Evolutionary conservation across 1,140 invertebrate genomes (phyloP), one percentile per base, ranked within the genome.

Genomic region (Anagrus nilaparvatae): DNA sequence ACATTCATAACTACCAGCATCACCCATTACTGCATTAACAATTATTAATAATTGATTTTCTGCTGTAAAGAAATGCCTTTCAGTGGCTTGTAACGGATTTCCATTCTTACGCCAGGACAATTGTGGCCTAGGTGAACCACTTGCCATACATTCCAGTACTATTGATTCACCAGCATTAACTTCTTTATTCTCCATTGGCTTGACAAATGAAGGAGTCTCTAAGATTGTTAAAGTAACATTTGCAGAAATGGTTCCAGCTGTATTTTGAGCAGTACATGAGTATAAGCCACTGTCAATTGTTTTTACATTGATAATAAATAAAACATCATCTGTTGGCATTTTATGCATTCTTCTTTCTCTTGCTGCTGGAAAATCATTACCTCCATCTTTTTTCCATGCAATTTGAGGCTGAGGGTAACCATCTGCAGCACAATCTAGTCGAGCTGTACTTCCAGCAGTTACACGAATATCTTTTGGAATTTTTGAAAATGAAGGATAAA

Each of bases 361-460:
- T 12, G 93, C 93, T 7, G 94, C 93, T 8, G 92, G 92, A 63
- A 98, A 97, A 62, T 94, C 85, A 60, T 87, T 86, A 1, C 84
- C 87, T n/a, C 85, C 87, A 70, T 95, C 91, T 65, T 97, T 96
- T 54, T 89, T 82, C 81, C 92, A 89, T 0, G 85, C 80, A 48
- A 95, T 90, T 63, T 90, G 79, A 23, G 93, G 93, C 18, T 72
- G 65, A 0, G 93, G 93, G 51, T 87, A 82, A 2, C 93, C 94
- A 42, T 75, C 76, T 9, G 92, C 92, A 2, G 87, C 84, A 74
- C 94, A 97, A 51, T 91, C 87, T 5, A 97, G 68, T 31, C 80
- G 79, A 1, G 87, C 91, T n/a, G 81, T 89, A 44, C 79, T 79
- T 5, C 90, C 89, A 14, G 85, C 81, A 60, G 81, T 79, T 2